Base-by-base conservation (phyloP, 2,797 vertebrate species). In the Odontamblyopus lacepedii region DNA sequence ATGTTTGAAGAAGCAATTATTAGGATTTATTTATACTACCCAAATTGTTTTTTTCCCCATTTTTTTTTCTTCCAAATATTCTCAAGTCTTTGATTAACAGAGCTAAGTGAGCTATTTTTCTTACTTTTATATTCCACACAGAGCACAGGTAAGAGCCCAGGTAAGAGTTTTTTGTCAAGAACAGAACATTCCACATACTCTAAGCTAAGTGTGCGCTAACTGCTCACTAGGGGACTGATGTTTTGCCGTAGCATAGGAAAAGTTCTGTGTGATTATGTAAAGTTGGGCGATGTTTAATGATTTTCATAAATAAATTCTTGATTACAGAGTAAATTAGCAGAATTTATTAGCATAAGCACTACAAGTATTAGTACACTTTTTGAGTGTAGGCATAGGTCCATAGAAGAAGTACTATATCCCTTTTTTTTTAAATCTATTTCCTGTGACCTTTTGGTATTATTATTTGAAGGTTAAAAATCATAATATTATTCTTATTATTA, bases 231-330 rank as follows among this genome's bases (percentile, higher is more conserved):
- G 30, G 32, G 32, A 35, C 18, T 30, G 59, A 32, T 61, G 59
- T 61, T 38, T 63, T 19, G 30, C 30, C n/a, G 60, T 35, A 16
- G 32, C 60, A 38, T 32, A 19, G 23, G 19, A 63, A 19, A 63
- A 35, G 30, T 62, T 35, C 30, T n/a, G 32, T 62, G 60, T 62
- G 16, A 19, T 62, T 62, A 62, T 62, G 18, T 19, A 38, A 63
- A 63, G 30, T 63, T 12, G 16, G 7, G 61, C 18, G 32, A 1
- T 63, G 29, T 35, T 38, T 38, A 16, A 62, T 62, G 6, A n/a
- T 62, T 63, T 63, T 63, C 32, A 63, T 19, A n/a, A 35, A 35
- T 63, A 63, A 62, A 63, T 35, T 63, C 61, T 63, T 63, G 61
- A 19, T 63, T 35, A 63, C 30, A 63, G 29, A 62, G 16, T 35